Evolutionary conservation across 2,888 invertebrate species (phyloP).

Genomic region (Deilephila elpenor): DNA sequence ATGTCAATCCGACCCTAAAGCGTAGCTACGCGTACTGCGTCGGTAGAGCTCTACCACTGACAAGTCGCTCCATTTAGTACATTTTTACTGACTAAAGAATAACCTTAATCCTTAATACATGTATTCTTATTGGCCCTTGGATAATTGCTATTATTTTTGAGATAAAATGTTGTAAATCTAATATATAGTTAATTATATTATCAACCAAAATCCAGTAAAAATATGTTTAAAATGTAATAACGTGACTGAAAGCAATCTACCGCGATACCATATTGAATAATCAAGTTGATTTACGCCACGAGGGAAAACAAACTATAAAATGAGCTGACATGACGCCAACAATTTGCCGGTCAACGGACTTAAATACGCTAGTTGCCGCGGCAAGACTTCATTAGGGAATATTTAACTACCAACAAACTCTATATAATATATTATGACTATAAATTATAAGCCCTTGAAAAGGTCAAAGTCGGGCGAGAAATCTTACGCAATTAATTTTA

Average conservation of each 20-base stretch:
- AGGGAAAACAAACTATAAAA: conserved; percentile 10
- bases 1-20: too few species aligned
- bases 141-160: background rate
- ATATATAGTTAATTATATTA: background rate
- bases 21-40: too few species aligned
- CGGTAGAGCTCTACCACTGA: too few species aligned
- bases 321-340: conserved; percentile 10
- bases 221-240: background rate
- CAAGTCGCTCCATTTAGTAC: too few species aligned
- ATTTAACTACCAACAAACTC: background rate
- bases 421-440: too few species aligned
- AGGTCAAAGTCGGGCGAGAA: too few species aligned
- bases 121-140: too few species aligned
- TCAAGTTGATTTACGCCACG: conserved; percentile 11
- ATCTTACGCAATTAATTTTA: too few species aligned
- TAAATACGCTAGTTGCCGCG: conserved; percentile 11
- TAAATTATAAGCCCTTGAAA: too few species aligned
- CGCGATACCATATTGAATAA: background rate
- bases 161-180: background rate
- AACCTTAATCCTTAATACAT: too few species aligned
- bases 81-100: too few species aligned
- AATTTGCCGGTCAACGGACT: conserved; percentile 25
- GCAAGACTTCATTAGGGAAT: background rate
- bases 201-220: background rate
- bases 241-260: conserved; percentile 5